These are phyloP conservation scores for Gymnarchus niloticus DNA, from an alignment of 2,113 vertebrate species.

Conservation along the genomic window DNA sequence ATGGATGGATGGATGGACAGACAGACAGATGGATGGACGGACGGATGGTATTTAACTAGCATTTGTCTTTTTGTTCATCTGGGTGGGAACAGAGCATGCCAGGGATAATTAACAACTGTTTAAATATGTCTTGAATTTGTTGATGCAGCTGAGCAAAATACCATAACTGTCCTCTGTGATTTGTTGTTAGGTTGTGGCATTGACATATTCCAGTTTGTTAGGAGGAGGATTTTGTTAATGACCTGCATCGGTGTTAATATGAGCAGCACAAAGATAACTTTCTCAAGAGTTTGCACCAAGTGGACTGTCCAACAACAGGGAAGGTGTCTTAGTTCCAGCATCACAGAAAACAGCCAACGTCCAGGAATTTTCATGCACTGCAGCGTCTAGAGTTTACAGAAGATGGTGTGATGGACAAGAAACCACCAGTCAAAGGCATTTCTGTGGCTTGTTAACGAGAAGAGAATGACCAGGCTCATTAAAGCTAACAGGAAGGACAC, in stretches of 20 bases:
- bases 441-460: too few species aligned
- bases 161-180: not conserved
- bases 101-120: too few species aligned
- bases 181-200: not conserved
- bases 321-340: too few species aligned
- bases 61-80: too few species aligned
- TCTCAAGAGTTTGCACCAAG: not conserved
- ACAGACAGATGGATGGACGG: too few species aligned
- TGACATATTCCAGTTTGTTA: not conserved
- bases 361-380: not conserved
- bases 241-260: not conserved
- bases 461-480: not conserved
- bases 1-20: too few species aligned
- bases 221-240: not conserved
- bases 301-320: not conserved
- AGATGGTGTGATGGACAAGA: not conserved
- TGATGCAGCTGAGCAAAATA: not conserved
- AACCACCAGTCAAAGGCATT: not conserved
- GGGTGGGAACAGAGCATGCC: too few species aligned
- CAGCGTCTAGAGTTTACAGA: not conserved
- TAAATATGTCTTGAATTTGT: not conserved
- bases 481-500: not conserved
- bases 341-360: too few species aligned
- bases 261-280: not conserved
- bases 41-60: too few species aligned